phyloP scores from a whole-genome alignment of 35 echinoderm and acorn worm species.

The Anneissia japonica region DNA sequence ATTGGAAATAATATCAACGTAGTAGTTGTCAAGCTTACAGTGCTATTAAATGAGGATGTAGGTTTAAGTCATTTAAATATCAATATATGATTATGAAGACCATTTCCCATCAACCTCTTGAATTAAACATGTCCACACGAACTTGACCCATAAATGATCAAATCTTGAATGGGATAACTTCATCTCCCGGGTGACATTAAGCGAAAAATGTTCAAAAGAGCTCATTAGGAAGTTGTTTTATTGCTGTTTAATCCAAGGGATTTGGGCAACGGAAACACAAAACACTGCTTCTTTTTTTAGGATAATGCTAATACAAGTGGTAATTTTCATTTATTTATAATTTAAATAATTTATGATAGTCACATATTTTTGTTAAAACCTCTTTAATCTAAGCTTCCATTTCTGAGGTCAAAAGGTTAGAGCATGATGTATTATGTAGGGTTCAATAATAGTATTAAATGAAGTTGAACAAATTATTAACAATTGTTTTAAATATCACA shows the following conservation, averaged over 20 bases:
- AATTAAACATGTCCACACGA: neutral
- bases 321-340: neutral
- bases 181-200: neutral
- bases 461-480: too few relatives aligned
- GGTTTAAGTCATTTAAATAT: too few relatives aligned
- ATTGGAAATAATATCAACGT: slow-evolving; percentile 14
- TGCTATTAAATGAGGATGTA: neutral
- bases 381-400: neutral
- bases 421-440: too few relatives aligned
- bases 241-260: neutral
- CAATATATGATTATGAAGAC: too few relatives aligned
- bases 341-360: neutral
- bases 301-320: neutral
- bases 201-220: neutral
- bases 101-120: neutral
- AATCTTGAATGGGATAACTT: neutral
- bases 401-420: neutral
- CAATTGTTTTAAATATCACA: too few relatives aligned
- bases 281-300: neutral
- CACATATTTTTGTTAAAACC: neutral
- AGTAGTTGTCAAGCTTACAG: neutral
- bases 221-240: neutral
- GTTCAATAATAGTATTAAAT: too few relatives aligned
- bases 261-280: neutral
- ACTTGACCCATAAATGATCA: neutral